Evolutionary conservation across 92 coral and sea anemone genomes (phyloP), one percentile per base, ranked within the genome.

Genomic region (Paramuricea clavata): DNA sequence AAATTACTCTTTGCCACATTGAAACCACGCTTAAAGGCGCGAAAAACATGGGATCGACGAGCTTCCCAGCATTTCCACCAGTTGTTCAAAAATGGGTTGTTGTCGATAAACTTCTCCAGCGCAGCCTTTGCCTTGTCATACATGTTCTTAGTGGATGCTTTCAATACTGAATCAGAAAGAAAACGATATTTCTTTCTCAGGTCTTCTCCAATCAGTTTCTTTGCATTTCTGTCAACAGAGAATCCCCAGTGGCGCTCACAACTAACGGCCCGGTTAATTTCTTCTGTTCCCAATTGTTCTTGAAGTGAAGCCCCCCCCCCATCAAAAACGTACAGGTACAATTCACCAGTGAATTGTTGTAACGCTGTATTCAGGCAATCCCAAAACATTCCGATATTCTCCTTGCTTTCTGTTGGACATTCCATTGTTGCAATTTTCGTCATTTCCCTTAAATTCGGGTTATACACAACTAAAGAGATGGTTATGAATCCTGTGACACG

Each of bases 161-260:
- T 87, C 26, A 81, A 13, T 16, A 87, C 87, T 36, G 81, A 26
- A 56, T 57, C 41, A 22, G 78, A 81, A 61, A 87, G 56, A 71
- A 86, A 86, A 60, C 43, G 82, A 49, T 90, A 90, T 73, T 90
- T 87, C 15, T 86, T 67, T 86, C 82, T 76, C 62, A 81, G 64
- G 31, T 82, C 90, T 9, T 90, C 90, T 62, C 93, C 93, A 12
- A 81, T 36, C 17, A 90, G 93, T 86, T 90, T 90, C 39, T 86
- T 90, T 41, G 93, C 90, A 90, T 90, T 90, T 50, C 88, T 74
- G 35, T 86, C 85, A 25, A 90, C 85, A 36, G 90, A 71, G 74
- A 90, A 86, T 69, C 90, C 93, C 90, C 93, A 86, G 78, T 86
- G 90, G 43, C 81, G 85, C 47, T 90, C 88, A 76, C 93, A 86